A percentile compares a stretch with the other conserved stretches of the same genome.
These are phyloP conservation scores for Ceuthmochares aereus DNA, from an alignment of 2,113 vertebrate genomes.

Conservation along the genomic window DNA sequence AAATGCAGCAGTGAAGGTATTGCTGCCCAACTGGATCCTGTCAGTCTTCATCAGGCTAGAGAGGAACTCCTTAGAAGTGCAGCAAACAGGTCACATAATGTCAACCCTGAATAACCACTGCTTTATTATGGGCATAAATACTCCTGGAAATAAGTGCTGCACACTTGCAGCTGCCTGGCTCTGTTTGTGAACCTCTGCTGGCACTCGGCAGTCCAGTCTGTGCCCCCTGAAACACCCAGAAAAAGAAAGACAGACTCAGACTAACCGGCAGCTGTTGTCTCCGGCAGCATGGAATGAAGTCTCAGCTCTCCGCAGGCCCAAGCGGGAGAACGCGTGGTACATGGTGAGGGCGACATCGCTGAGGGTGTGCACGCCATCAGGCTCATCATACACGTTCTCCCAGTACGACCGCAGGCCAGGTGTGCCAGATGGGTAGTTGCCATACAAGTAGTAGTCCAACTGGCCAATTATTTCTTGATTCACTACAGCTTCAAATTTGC, in stretches of 20 bases:
- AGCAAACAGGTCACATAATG: background rate
- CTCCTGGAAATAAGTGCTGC: background rate
- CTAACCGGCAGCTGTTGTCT: conserved; percentile 90
- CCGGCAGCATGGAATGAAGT: conserved; percentile 80
- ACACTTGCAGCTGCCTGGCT: background rate
- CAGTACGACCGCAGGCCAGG: conserved; percentile 90
- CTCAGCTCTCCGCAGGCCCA: conserved; percentile 86
- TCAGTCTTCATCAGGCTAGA: conserved; percentile 29
- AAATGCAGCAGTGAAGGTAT: background rate
- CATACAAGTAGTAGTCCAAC: conserved; percentile 92
- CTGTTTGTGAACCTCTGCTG: fast-evolving
- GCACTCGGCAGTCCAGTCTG: fast-evolving
- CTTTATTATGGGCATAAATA: background rate
- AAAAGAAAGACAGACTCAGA: background rate
- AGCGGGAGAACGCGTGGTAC: conserved; percentile 89
- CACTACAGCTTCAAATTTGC: conserved; percentile 96
- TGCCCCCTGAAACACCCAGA: background rate
- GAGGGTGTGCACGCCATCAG: conserved; percentile 85
- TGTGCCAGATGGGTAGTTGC: conserved; percentile 85
- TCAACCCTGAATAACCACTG: background rate
- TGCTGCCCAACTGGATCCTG: conserved; percentile 6
- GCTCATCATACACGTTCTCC: conserved; percentile 93
- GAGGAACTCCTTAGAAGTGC: conserved; percentile 20
- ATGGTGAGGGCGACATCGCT: conserved; percentile 88
- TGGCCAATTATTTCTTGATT: conserved; percentile 97